Evolutionary conservation across 2,113 vertebrate genomes (phyloP).

Genomic region (Amphiprion percula): DNA sequence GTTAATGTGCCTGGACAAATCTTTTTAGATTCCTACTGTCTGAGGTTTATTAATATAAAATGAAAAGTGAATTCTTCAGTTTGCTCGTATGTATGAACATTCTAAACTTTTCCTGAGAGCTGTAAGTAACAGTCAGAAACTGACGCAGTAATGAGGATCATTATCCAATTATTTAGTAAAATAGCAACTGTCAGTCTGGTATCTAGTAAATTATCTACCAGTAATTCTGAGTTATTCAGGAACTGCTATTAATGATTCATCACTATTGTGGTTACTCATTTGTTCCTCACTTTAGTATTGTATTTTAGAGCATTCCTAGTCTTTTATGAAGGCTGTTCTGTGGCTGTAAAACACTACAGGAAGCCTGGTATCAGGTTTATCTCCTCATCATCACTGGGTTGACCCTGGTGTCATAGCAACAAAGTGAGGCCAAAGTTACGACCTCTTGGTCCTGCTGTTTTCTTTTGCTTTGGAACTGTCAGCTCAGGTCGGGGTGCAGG

Average conservation of each 20-base stretch:
- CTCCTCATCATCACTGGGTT: neutral
- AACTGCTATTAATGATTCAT: neutral
- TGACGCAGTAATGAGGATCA: neutral
- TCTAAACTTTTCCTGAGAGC: neutral
- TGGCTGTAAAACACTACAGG: neutral
- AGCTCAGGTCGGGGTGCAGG: constrained; percentile 32
- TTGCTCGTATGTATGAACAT: neutral
- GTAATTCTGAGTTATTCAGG: neutral
- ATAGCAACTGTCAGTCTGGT: neutral
- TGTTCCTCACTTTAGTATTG: neutral
- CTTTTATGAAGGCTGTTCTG: neutral
- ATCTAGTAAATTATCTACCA: neutral
- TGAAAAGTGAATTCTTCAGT: neutral
- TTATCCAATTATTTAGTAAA: neutral
- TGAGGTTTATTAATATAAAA: too few relatives aligned
- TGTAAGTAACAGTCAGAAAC: neutral
- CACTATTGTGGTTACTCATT: neutral
- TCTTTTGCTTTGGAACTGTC: constrained; percentile 27
- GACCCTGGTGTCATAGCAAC: constrained; percentile 43
- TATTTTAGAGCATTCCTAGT: neutral
- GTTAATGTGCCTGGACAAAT: too few relatives aligned
- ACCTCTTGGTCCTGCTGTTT: constrained; percentile 28
- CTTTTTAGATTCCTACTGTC: too few relatives aligned
- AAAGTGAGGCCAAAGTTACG: constrained; percentile 35
- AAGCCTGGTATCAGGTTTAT: constrained; percentile 6